Evolutionary conservation across 2,113 vertebrate species (phyloP), one percentile per base, ranked within the genome.

Genomic region (Python bivittatus): DNA sequence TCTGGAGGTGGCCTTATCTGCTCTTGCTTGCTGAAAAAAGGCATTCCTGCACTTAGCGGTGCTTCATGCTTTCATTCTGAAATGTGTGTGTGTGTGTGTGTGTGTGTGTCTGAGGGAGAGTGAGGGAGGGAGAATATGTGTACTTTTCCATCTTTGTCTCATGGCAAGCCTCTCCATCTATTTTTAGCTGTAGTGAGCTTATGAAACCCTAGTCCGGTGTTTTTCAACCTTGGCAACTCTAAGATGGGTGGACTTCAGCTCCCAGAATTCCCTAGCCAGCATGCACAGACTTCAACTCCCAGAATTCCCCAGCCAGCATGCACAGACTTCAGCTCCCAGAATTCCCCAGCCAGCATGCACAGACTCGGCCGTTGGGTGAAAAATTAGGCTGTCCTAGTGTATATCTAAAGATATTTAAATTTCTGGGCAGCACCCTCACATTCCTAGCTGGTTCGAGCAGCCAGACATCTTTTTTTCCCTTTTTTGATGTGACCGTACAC

Each of bases 191-290:
- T 91, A 95, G 96, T 91, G 93, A 97, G 96, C 94, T 96, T 97
- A 96, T 96, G 97, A 97, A 97, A 96, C 96, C 95, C 93, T 97
- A 96, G 95, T 96, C 93, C 93, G 90, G 95, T 93, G 95, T 84
- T 38, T 23, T 25, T 25, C 33, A 38, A 20, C 94, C n/a, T 20
- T 72, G n/a, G n/a, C 68, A 72, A 72, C 15, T 17, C 33, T 72
- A 72, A 7, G n/a, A 38, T 17, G 6, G 68, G 33, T 15, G 2
- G 17, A 72, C n/a, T 20, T 72, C 68, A 72, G 33, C 68, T 72
- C n/a, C 15, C 68, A 72, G 68, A 38, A 38, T 72, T 72, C 68
- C n/a, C 68, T 6, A 72, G 15, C n/a, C 33, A 72, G n/a, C 29
- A 68, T n/a, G 4, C 64, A n/a, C n/a, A n/a, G 17, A 72, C n/a